Base-by-base conservation (phyloP, 2,888 invertebrate genomes). In the Drosophila hamatofila region DNA sequence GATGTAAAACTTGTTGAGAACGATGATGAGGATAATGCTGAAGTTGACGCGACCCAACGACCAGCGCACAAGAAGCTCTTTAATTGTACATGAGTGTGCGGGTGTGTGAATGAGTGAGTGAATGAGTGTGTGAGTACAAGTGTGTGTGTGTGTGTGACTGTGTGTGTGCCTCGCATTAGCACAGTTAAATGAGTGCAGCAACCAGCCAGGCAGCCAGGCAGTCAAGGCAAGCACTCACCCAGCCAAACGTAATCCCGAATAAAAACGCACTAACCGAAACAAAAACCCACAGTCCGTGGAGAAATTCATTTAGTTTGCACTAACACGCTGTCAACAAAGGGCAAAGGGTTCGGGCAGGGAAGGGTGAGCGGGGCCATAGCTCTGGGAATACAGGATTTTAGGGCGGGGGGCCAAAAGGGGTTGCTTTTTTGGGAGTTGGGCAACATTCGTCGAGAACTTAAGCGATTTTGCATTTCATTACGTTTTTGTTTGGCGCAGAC, bases 281-380 rank as follows among this genome's bases (percentile, higher is more conserved):
- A 83, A 88, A 85, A 85, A 88, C 81, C 88, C 88, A 74, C 83
- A 83, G 77, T 72, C 75, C 82, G 74, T 77, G 75, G 78, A 82
- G 80, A 91, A 91, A 89, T 91, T 89, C 91, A 91, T 91, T 91
- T 91, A 91, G 89, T 91, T 91, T 90, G 83, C 90, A 91, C 91
- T 89, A 90, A 91, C 91, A 91, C 91, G 90, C 88, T 89, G 84
- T 78, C 86, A 88, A 83, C 78, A 76, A 80, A 65, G 63, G 69
- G 56, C 37, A 35, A 14, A 30, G 42, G 66, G 37, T 42, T n/a
- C n/a, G 46, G 33, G 21, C 16, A 35, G 44, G 12, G n/a, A n/a
- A n/a, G 12, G 6, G 48, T 51, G 41, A 11, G n/a, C 41, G 44
- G 44, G 2, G n/a, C 18, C 8, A 51, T 7, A 52, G 59, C 61